A percentile compares a stretch with the other conserved stretches of the same genome.
Evolutionary conservation across 2,797 vertebrate species (phyloP).

Genomic region (Lemur catta): DNA sequence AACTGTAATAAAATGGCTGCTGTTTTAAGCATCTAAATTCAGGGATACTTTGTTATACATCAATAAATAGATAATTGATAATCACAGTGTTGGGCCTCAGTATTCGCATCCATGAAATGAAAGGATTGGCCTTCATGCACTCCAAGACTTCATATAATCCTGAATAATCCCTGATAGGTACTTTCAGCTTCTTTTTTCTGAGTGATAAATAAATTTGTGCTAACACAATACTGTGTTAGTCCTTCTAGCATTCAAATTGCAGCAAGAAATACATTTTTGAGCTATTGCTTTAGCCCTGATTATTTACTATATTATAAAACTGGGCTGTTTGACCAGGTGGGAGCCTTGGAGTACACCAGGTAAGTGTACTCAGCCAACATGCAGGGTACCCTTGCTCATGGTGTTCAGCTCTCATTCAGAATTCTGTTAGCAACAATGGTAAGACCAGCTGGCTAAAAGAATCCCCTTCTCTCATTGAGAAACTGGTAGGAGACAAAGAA

Average conservation of each 20-base stretch:
- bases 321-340: background rate
- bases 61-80: too few relatives aligned
- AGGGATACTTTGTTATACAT: background rate
- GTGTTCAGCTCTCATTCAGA: background rate
- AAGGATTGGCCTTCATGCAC: background rate
- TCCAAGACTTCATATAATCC: background rate
- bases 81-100: background rate
- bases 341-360: accelerated
- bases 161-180: background rate
- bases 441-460: background rate
- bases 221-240: background rate
- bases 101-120: background rate
- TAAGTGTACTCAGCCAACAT: too few relatives aligned
- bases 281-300: background rate
- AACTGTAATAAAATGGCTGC: background rate
- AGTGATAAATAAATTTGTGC: background rate
- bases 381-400: too few relatives aligned
- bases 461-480: background rate
- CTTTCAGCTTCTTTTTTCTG: background rate
- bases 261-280: background rate
- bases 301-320: background rate
- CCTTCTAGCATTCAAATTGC: background rate
- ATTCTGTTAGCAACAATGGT: background rate
- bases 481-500: background rate
- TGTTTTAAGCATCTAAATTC: background rate